Percentiles rank a stretch among this genome's conserved stretches.
Conservation (phyloP, 2,888 invertebrate genomes). For the Congeria kusceri region DNA sequence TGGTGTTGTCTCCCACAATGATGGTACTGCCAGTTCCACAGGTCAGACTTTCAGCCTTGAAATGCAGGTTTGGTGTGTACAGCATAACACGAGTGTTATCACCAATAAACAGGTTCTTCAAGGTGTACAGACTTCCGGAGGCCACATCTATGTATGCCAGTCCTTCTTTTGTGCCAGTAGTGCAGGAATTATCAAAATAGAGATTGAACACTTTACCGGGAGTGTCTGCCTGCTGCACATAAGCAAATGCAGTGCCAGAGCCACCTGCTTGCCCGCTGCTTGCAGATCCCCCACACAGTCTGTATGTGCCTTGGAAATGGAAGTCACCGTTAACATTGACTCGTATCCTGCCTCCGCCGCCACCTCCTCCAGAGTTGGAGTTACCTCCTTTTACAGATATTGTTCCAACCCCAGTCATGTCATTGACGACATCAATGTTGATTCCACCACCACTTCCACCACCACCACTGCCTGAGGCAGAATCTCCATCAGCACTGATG, state of each 20-base stretch:
- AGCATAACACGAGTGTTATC: constrained; percentile 57
- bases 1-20: constrained; percentile 64
- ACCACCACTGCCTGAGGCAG: constrained; percentile 59
- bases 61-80: constrained; percentile 51
- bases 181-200: constrained; percentile 55
- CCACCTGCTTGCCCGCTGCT: constrained; percentile 64
- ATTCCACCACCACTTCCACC: constrained; percentile 74
- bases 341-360: constrained; percentile 73
- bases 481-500: constrained; percentile 66
- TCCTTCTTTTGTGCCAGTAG: constrained; percentile 47
- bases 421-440: constrained; percentile 35
- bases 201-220: constrained; percentile 43
- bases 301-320: constrained; percentile 66
- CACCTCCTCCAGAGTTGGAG: constrained; percentile 65
- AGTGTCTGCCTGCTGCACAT: constrained; percentile 30
- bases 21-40: constrained; percentile 66
- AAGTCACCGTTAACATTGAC: constrained; percentile 55
- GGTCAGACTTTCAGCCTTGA: constrained; percentile 62
- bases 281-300: constrained; percentile 66
- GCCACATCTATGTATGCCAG: constrained; percentile 61
- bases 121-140: constrained; percentile 3
- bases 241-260: constrained; percentile 69
- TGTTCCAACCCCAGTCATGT: constrained; percentile 64
- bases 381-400: constrained; percentile 66
- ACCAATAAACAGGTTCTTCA: constrained; percentile 62